These are phyloP conservation scores for Tolypeutes matacus DNA, from an alignment of 2,797 vertebrate species.

Conservation along the genomic window DNA sequence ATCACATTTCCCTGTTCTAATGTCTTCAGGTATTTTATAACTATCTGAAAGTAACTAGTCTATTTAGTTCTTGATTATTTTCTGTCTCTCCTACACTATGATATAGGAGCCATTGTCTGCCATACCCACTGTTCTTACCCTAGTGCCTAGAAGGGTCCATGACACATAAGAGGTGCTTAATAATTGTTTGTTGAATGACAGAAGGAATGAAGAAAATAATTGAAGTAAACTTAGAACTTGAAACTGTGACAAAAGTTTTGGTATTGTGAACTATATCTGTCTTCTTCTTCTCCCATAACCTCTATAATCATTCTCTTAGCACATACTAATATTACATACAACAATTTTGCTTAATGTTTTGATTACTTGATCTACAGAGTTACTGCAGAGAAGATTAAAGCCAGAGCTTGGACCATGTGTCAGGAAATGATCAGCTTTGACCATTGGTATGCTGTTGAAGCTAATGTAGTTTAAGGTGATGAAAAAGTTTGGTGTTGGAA, in stretches of 20 bases:
- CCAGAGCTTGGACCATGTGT: not conserved
- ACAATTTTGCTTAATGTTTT: slow-evolving; percentile 26
- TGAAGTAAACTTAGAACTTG: slow-evolving; percentile 10
- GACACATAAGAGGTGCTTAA: not conserved
- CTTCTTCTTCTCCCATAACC: not conserved
- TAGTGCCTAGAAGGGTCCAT: not conserved
- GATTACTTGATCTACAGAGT: not conserved
- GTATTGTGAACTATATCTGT: not conserved
- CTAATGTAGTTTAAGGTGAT: too few species aligned
- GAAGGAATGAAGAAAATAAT: not conserved
- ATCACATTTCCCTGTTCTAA: not conserved
- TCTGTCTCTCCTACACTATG: not conserved
- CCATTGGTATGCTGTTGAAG: not conserved
- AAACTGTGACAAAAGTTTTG: not conserved
- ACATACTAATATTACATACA: not conserved
- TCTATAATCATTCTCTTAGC: not conserved
- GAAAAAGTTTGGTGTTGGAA: not conserved
- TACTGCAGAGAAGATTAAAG: slow-evolving; percentile 1
- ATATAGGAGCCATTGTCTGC: not conserved
- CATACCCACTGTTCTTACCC: not conserved
- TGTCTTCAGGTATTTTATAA: not conserved
- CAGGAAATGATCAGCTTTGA: not conserved
- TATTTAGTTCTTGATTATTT: not conserved
- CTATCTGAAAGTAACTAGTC: not conserved
- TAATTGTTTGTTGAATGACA: not conserved